Evolutionary conservation across 1,140 invertebrate genomes (phyloP).

Genomic region (Triops cancriformis): DNA sequence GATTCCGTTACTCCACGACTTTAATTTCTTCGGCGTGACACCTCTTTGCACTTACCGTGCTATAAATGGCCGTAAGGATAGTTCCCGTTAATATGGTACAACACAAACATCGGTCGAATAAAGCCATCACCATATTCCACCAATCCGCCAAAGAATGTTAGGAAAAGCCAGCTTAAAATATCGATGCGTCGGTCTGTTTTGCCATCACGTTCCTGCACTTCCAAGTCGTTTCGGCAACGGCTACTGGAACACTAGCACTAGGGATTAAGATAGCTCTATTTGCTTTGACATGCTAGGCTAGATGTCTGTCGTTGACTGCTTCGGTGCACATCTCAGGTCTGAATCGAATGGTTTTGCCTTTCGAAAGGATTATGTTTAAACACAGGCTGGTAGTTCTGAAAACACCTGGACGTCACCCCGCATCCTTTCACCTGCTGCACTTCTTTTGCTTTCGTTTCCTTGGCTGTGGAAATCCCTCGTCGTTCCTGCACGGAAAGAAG

Average conservation of each 20-base stretch:
- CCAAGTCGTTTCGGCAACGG: not conserved
- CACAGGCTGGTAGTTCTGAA: not conserved
- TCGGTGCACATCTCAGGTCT: not conserved
- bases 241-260: not conserved
- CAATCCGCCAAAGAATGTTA: not conserved
- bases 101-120: constrained; percentile 1
- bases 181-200: not conserved
- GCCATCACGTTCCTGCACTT: not conserved
- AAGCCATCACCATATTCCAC: not conserved
- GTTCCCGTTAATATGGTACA: not conserved
- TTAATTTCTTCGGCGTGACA: not conserved
- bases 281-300: not conserved
- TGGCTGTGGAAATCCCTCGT: not conserved
- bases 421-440: not conserved
- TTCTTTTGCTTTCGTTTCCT: not conserved
- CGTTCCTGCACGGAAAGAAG: not conserved
- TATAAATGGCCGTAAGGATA: constrained; percentile 6
- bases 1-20: not conserved
- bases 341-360: not conserved
- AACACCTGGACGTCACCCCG: not conserved
- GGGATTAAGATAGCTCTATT: not conserved
- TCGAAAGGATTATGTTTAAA: not conserved
- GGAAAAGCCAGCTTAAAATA: not conserved
- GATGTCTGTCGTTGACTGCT: not conserved
- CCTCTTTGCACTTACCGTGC: not conserved